Base-by-base conservation (phyloP, 2,113 vertebrate genomes). In the Macroglossus sobrinus region DNA sequence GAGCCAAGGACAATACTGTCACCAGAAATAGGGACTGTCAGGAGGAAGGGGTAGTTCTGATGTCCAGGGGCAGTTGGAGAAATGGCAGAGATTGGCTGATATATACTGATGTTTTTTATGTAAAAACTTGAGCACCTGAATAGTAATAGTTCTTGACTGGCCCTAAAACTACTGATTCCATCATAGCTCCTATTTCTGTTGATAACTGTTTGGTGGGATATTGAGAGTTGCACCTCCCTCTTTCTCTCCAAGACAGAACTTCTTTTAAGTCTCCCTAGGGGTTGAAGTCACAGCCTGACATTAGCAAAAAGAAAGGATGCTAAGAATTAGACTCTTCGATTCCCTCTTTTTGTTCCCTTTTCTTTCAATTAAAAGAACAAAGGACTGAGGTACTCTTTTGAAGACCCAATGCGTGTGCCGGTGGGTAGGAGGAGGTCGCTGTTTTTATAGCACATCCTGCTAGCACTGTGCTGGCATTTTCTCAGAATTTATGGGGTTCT, bases 341-440 rank as follows among this genome's bases (percentile, higher is more conserved):
- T 63, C 13, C 26, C 3, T 50, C 80, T 35, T 55, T 33, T 71
- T 74, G 63, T 57, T 18, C 50, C 5, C 4, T 66, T 92, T 38
- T 75, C 50, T 91, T 93, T 94, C 55, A 33, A 30, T 89, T 63
- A 69, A 84, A 93, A 94, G 74, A 57, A 40, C 80, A 82, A 64
- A 84, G 26, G 33, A 30, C 22, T 16, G 45, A 80, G 19, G 69
- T 24, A 21, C 35, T 28, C 35, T 43, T 76, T 74, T 30, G 38
- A 89, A 21, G 55, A 35, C 28, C 63, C 26, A 7, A 4, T 5
- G 14, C 4, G 40, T 0, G 0, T 18, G n/a, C 33, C 30, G 14
- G 50, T 16, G 24, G 33, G 40, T 59, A 53, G 40, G 43, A 88
- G 64, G 43, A 50, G 24, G 7, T 63, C 80, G 24, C 55, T 61